Base-by-base conservation (phyloP, 2,113 vertebrate species). In the Chascanopsetta lugubris region DNA sequence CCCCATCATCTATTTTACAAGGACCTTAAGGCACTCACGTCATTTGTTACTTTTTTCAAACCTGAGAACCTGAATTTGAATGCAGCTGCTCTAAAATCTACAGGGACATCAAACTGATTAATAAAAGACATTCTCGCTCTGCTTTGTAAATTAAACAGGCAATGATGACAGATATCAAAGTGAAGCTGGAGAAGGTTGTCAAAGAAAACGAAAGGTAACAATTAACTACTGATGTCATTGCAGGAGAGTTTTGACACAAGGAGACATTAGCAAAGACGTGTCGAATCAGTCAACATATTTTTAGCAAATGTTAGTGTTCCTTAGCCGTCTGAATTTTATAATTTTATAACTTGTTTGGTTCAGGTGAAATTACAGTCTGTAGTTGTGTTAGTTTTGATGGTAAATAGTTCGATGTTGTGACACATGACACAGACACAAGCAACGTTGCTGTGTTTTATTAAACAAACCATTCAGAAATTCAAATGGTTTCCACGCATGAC, bases 171-270 rank as follows among this genome's bases (percentile, higher is more conserved):
- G 91, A 94, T 27, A 88, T 98, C 85, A 95, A 85, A 82, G 61
- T 90, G 56, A 95, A 95, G 60, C 51, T 97, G 88, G 94, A 96
- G 86, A 88, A 77, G 70, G 93, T 98, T 60, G 87, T 94, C 72
- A 88, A 87, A 49, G 97, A 99, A 91, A 99, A 99, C 58, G 94
- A 97, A 93, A 94, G 95, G 97, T 98, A 93, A 3, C 54, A 34
- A 26, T 61, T 8, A 46, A 61, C 12, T 38, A 20, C 45, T 40
- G 8, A 1, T 69, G 24, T 46, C 27, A 48, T 36, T 18, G 22
- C 45, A 25, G n/a, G 25, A 8, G 22, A 25, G 21, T 26, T 0
- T 17, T 13, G 50, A n/a, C 3, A 51, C 3, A 63, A 27, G 12
- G 45, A 24, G 21, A 56, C 24, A 45, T 3, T 21, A n/a, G 18